Base-by-base conservation (phyloP, 2,113 vertebrate genomes). In the Gadus macrocephalus region DNA sequence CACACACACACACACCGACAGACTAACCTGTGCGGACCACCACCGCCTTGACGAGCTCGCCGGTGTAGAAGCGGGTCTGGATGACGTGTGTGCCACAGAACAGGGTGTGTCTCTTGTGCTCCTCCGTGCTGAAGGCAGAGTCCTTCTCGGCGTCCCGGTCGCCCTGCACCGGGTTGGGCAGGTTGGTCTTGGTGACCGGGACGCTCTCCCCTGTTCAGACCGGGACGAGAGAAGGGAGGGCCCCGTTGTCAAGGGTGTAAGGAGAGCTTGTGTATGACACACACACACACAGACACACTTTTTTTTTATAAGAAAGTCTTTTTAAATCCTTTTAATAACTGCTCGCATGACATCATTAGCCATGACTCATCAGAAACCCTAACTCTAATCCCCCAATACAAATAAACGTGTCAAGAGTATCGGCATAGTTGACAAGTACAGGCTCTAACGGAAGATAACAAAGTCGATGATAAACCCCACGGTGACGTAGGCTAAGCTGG, bases 21-120 rank as follows among this genome's bases (percentile, higher is more conserved):
- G 2, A 49, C 12, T 85, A 25, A 98, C 97, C 97, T 92, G 97
- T 99, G 75, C 95, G 87, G 73, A 99, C 94, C 25, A 99, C 96
- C 59, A 98, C 87, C 66, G 97, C 97, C 84, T 94, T 97, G 83
- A 99, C 97, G 66, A 95, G 83, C 64, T 99, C 97, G 59, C 96
- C 97, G 6, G 94, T 92, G 82, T 99, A 99, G 91, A 97, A 99
- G 11, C 97, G 95, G 15, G 97, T 99, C 85, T 99, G 97, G 69
- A 99, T 98, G 74, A 99, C 92, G 0, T 93, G 88, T 49, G 97
- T 98, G 75, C 97, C 97, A 81, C 97, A 99, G 89, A 99, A 99
- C 66, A 99, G 90, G 0, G 96, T 98, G 82, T 99, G 96, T 64
- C 97, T 91, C 74, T 94, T 95, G 69, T 98, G 94, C 67, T 86